Evolutionary conservation across 2,797 vertebrate species (phyloP).

Genomic region (Pseudopleuronectes americanus): DNA sequence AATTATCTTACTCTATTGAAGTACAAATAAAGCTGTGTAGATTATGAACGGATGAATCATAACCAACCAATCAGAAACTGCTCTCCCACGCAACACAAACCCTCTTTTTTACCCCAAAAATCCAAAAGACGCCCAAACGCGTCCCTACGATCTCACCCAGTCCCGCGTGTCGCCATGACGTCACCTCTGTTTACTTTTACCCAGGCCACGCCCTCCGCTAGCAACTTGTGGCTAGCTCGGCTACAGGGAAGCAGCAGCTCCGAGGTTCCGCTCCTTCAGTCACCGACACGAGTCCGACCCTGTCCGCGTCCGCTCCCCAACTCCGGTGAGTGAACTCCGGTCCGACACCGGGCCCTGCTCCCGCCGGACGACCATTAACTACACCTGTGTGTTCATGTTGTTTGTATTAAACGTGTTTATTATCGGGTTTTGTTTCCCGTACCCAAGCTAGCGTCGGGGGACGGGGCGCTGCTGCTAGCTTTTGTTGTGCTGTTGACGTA

Average conservation of each 20-base stretch:
- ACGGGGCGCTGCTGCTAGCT: conserved; percentile 63
- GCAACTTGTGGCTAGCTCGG: conserved; percentile 80
- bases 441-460: conserved; percentile 62
- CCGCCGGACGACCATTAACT: too few species aligned
- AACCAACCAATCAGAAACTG: too few species aligned
- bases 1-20: too few species aligned
- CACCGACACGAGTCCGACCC: conserved; percentile 63
- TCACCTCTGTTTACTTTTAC: conserved; percentile 84
- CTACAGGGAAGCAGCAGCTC: conserved; percentile 48
- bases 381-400: too few species aligned
- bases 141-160: not conserved
- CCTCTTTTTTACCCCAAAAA: too few species aligned
- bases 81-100: too few species aligned
- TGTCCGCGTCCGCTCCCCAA: conserved; percentile 46
- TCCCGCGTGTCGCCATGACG: conserved; percentile 76
- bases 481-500: conserved; percentile 65
- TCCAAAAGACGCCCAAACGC: too few species aligned
- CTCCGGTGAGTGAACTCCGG: conserved; percentile 66
- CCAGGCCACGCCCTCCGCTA: conserved; percentile 75
- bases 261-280: conserved; percentile 48
- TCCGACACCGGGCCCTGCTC: too few species aligned
- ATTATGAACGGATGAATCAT: too few species aligned
- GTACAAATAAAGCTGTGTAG: too few species aligned
- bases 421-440: not conserved
- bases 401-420: too few species aligned